Evolutionary conservation across 2,113 vertebrate species (phyloP).

Genomic region (Nerophis lumbriciformis): DNA sequence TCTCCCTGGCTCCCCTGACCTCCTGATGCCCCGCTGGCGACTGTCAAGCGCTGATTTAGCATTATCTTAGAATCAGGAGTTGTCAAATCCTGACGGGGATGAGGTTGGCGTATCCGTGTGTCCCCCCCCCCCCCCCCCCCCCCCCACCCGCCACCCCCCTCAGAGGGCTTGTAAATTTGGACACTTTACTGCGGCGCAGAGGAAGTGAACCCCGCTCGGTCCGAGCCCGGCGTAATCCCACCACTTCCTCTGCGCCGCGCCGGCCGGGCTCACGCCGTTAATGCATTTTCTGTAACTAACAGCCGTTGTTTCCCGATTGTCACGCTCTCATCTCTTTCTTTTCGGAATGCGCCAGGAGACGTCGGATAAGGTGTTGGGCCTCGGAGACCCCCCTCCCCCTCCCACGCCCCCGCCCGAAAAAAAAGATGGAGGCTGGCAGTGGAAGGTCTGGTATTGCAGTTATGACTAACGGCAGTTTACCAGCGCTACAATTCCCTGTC

Average conservation of each 20-base stretch:
- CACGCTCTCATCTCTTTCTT: conserved; percentile 93
- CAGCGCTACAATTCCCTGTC: conserved; percentile 15
- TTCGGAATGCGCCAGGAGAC: conserved; percentile 80
- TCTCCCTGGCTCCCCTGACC: conserved; percentile 53
- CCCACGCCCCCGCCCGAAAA: conserved; percentile 33
- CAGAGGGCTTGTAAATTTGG: conserved; percentile 92
- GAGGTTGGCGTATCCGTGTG: conserved; percentile 73
- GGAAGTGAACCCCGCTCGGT: conserved; percentile 64
- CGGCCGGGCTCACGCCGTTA: conserved; percentile 81
- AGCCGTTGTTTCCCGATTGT: conserved; percentile 99
- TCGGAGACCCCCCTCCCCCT: conserved; percentile 67
- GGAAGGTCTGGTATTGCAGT: conserved; percentile 87
- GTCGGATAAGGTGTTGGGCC: conserved; percentile 68
- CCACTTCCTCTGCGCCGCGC: conserved; percentile 91
- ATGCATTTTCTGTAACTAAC: conserved; percentile 99
- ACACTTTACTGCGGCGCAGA: conserved; percentile 82
- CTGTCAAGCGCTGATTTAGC: conserved; percentile 83
- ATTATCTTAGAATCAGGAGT: conserved; percentile 88
- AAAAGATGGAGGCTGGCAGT: conserved; percentile 15
- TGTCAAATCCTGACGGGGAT: conserved; percentile 62
- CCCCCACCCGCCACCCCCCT: no score
- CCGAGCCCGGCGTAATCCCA: conserved; percentile 86
- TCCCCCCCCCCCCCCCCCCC: conserved; percentile 32
- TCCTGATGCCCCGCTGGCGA: conserved; percentile 66
- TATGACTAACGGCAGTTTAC: conserved; percentile 68